These are phyloP conservation scores for Aethes cnicana DNA, from an alignment of 2,888 invertebrate genomes.

Conservation along the genomic window DNA sequence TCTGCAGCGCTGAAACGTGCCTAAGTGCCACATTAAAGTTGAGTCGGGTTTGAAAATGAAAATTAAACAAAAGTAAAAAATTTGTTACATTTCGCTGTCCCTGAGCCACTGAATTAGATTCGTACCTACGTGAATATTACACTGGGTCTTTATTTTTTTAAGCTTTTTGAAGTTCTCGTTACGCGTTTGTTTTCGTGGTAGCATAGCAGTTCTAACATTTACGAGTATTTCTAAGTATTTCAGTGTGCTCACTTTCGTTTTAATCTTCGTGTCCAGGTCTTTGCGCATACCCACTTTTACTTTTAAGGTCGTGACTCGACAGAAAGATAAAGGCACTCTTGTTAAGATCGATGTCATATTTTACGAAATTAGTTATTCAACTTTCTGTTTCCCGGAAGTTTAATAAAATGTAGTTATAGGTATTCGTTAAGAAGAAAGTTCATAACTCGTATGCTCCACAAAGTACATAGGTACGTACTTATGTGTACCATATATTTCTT, in stretches of 20 bases:
- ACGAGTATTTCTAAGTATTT: constrained; percentile 35
- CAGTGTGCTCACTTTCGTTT: constrained; percentile 46
- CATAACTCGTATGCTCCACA: too few relatives aligned
- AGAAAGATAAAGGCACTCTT: constrained; percentile 39
- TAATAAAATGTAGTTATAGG: too few relatives aligned
- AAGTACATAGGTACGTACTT: too few relatives aligned
- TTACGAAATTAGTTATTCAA: constrained; percentile 12
- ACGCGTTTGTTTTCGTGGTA: constrained; percentile 34
- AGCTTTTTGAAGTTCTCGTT: constrained; percentile 17
- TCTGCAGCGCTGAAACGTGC: constrained; percentile 21
- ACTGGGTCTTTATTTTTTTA: constrained; percentile 47
- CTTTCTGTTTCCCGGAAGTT: constrained; percentile 3
- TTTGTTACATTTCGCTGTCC: constrained; percentile 40
- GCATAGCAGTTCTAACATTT: constrained; percentile 37
- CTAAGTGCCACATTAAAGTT: constrained; percentile 27
- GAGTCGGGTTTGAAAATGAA: constrained; percentile 32
- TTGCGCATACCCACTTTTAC: constrained; percentile 59
- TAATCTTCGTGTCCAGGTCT: constrained; percentile 45
- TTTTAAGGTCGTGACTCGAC: constrained; percentile 58
- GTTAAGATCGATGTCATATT: constrained; percentile 5
- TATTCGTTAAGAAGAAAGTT: too few relatives aligned
- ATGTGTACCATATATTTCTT: too few relatives aligned
- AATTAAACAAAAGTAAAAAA: constrained; percentile 42
- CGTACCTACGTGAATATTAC: constrained; percentile 44
- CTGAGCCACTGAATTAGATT: constrained; percentile 50